These are phyloP conservation scores for Gymnosoma rotundatum DNA, from an alignment of 2,888 invertebrate genomes.

Conservation along the genomic window DNA sequence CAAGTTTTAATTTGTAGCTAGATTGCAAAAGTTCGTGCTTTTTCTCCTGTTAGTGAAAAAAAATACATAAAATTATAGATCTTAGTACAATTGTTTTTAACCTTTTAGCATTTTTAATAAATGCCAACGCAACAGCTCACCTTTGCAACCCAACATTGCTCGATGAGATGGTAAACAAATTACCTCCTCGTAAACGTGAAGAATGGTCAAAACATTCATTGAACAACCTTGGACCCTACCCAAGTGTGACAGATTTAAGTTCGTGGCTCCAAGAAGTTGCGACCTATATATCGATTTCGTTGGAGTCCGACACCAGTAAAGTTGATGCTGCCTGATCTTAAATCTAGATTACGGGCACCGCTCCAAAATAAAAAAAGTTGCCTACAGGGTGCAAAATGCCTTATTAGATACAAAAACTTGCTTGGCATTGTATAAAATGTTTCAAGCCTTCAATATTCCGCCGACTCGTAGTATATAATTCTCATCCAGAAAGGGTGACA, in stretches of 20 bases:
- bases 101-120: neutral
- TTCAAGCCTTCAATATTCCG: too few species aligned
- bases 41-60: slow-evolving; percentile 24
- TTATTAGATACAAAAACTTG: too few species aligned
- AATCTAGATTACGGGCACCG: too few species aligned
- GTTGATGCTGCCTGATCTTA: slow-evolving; percentile 1
- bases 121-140: slow-evolving; percentile 1
- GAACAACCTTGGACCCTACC: slow-evolving; percentile 14
- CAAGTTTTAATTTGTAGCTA: slow-evolving; percentile 63
- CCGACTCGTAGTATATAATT: too few species aligned
- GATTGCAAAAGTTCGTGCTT: slow-evolving; percentile 58
- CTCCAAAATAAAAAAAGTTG: too few species aligned
- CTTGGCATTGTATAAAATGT: too few species aligned
- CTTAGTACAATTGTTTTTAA: slow-evolving; percentile 3
- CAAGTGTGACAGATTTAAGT: slow-evolving; percentile 1
- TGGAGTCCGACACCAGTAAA: slow-evolving; percentile 23
- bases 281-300: slow-evolving; percentile 34
- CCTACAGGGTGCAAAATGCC: too few species aligned
- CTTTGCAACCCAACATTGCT: slow-evolving; percentile 6
- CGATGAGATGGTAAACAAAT: slow-evolving; percentile 5
- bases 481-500: too few species aligned
- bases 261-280: slow-evolving; percentile 19
- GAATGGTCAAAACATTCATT: neutral
- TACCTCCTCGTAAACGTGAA: neutral
- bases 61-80: neutral